A percentile compares a stretch with the other conserved stretches of the same genome.
These are phyloP conservation scores for Hippoglossus hippoglossus DNA, from an alignment of 2,797 vertebrate genomes.

Conservation along the genomic window DNA sequence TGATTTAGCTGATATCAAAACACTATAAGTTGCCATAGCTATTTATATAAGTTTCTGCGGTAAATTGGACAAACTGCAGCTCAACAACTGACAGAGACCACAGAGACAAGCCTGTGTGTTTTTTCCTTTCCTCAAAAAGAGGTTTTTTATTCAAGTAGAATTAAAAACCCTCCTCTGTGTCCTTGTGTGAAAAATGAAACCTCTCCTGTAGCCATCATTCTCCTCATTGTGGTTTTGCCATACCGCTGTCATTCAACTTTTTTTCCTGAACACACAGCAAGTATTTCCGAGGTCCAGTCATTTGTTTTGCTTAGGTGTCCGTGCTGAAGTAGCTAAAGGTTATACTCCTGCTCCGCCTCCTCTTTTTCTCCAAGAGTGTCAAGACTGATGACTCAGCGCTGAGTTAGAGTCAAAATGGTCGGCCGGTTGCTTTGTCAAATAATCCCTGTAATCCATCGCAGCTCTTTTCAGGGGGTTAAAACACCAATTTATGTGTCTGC, in stretches of 20 bases:
- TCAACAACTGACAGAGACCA: too few relatives aligned
- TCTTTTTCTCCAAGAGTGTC: constrained; percentile 11
- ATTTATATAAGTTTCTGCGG: too few relatives aligned
- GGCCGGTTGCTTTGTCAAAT: constrained; percentile 58
- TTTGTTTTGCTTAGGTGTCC: constrained; percentile 65
- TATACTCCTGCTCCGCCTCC: constrained; percentile 12
- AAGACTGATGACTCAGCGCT: constrained; percentile 66
- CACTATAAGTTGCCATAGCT: neutral
- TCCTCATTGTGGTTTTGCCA: constrained; percentile 28
- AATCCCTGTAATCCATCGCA: constrained; percentile 67
- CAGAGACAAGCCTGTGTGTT: neutral
- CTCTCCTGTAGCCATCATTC: constrained; percentile 17
- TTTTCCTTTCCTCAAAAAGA: neutral
- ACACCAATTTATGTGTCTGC: constrained; percentile 21
- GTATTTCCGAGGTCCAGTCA: constrained; percentile 41
- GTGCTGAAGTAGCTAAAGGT: constrained; percentile 55
- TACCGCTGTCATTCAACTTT: constrained; percentile 40
- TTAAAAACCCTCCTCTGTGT: constrained; percentile 19
- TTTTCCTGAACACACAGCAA: constrained; percentile 40
- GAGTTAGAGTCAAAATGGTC: constrained; percentile 54
- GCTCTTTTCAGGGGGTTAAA: constrained; percentile 35
- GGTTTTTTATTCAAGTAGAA: constrained; percentile 1
- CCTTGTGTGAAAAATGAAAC: constrained; percentile 53
- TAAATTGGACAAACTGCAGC: too few relatives aligned
- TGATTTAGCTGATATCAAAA: neutral